Evolutionary conservation across 2,113 vertebrate genomes (phyloP).

Genomic region (Phycodurus eques): DNA sequence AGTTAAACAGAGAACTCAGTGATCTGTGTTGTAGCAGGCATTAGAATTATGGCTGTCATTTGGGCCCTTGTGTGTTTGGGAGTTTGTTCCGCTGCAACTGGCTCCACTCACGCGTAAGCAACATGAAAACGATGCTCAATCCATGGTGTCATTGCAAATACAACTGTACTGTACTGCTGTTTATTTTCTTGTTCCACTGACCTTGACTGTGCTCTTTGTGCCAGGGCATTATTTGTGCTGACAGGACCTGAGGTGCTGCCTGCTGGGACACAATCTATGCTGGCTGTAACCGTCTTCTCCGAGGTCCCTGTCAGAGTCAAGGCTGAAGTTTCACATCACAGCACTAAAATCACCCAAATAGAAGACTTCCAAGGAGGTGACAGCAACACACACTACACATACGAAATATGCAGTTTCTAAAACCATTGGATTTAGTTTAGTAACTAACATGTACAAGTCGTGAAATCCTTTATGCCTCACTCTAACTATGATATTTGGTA

Average conservation of each 20-base stretch:
- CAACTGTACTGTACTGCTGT: neutral
- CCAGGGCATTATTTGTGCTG: constrained; percentile 49
- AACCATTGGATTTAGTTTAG: neutral
- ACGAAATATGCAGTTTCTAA: neutral
- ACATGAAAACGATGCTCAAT: neutral
- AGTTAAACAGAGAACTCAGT: neutral
- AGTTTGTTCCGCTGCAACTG: constrained; percentile 16
- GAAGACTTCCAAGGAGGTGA: constrained; percentile 46
- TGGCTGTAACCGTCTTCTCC: constrained; percentile 55
- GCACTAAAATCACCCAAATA: constrained; percentile 12
- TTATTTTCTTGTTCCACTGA: neutral
- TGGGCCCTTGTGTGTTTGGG: constrained; percentile 34
- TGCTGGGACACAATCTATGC: constrained; percentile 32
- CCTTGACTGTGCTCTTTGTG: neutral
- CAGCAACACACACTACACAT: neutral
- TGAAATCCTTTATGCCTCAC: too few species aligned
- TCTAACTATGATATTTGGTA: too few species aligned
- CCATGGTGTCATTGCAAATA: neutral
- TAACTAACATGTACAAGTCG: too few species aligned
- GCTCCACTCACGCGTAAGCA: constrained; percentile 33
- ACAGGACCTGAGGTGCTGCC: constrained; percentile 44
- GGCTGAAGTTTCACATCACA: constrained; percentile 35
- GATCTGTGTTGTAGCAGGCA: neutral
- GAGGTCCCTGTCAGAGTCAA: constrained; percentile 46
- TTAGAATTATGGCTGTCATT: constrained; percentile 40